phyloP scores from a whole-genome alignment of 1,140 invertebrate genomes.

The Ips nitidus region DNA sequence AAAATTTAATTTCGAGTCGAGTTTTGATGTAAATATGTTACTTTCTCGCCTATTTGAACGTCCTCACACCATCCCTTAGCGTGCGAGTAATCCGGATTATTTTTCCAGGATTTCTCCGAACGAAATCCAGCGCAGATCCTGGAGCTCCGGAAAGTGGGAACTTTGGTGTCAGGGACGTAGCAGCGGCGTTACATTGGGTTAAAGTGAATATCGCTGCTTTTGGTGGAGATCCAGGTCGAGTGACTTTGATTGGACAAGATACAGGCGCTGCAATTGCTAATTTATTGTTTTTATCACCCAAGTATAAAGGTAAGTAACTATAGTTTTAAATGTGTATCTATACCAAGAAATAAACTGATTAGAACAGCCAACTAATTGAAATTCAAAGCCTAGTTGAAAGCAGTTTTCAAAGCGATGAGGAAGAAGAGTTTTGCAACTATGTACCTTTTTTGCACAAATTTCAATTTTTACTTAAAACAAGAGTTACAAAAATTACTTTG shows the following conservation, averaged over 20 bases:
- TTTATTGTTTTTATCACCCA: constrained; percentile 75
- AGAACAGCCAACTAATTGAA: no score
- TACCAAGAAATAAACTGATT: no score
- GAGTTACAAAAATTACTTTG: no score
- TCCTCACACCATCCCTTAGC: no score
- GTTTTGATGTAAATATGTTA: constrained; percentile 5
- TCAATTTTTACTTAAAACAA: no score
- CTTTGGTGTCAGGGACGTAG: constrained; percentile 73
- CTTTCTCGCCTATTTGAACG: neutral
- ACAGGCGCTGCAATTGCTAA: constrained; percentile 84
- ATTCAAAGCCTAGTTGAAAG: no score
- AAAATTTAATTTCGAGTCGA: neutral
- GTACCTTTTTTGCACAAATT: no score
- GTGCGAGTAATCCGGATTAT: constrained; percentile 8
- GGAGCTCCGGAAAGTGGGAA: constrained; percentile 60
- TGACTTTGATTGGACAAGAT: constrained; percentile 86
- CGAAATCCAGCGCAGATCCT: constrained; percentile 56
- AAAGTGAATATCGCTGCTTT: constrained; percentile 77
- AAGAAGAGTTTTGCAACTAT: no score
- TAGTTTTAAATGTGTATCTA: neutral
- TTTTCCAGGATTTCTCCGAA: constrained; percentile 69
- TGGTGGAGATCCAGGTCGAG: constrained; percentile 74
- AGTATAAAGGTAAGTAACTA: constrained; percentile 62
- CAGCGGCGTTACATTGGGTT: constrained; percentile 75
- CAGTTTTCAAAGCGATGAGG: no score